phyloP scores from a whole-genome alignment of 1,140 invertebrate genomes.

The Cydia splendana region DNA sequence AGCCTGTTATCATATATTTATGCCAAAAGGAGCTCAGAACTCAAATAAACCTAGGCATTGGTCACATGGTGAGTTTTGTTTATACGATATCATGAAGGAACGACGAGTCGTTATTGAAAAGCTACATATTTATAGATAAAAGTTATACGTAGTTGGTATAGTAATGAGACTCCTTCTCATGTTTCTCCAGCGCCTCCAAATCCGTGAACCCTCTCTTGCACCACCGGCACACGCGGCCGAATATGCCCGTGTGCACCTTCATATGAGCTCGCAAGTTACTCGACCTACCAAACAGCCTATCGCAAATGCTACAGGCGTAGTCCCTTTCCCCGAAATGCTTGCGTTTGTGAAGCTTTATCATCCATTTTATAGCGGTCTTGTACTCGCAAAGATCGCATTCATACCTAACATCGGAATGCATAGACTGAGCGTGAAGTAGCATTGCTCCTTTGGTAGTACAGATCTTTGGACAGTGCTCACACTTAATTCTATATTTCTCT shows the following conservation, averaged over 20 bases:
- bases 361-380: conserved; percentile 53
- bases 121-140: neutral
- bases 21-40: too few species aligned
- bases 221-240: conserved; percentile 53
- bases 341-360: conserved; percentile 56
- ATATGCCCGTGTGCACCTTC: conserved; percentile 57
- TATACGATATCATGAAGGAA: too few species aligned
- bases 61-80: too few species aligned
- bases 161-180: conserved; percentile 52
- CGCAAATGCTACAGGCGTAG: conserved; percentile 53
- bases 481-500: conserved; percentile 57
- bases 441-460: conserved; percentile 58
- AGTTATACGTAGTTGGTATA: conserved; percentile 6
- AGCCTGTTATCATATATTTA: too few species aligned
- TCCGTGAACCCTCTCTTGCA: conserved; percentile 52
- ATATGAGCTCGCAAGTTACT: conserved; percentile 59
- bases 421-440: conserved; percentile 49
- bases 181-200: conserved; percentile 44
- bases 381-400: conserved; percentile 61
- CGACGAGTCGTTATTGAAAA: too few species aligned
- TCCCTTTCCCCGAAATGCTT: conserved; percentile 57
- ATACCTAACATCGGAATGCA: conserved; percentile 48
- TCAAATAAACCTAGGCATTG: too few species aligned
- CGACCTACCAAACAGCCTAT: conserved; percentile 51
- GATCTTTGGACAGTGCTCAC: conserved; percentile 55